These are phyloP conservation scores for Enhydra lutris DNA, from an alignment of 2,113 vertebrate genomes.

Conservation along the genomic window DNA sequence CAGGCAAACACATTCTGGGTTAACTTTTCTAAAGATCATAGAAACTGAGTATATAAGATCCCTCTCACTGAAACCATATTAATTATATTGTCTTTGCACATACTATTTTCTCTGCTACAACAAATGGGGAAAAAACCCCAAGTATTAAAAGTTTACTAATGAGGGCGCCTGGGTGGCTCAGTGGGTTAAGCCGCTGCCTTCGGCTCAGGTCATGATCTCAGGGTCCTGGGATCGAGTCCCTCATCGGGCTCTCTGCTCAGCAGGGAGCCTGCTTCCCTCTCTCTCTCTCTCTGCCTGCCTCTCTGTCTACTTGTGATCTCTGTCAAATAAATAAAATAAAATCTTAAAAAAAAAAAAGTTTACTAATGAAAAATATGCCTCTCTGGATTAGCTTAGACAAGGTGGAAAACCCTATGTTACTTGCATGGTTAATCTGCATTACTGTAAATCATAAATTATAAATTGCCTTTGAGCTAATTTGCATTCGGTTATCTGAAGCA, in stretches of 20 bases:
- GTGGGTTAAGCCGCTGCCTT: too few relatives aligned
- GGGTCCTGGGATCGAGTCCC: too few relatives aligned
- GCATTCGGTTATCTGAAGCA: neutral
- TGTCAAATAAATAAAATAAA: too few relatives aligned
- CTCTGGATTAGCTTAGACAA: neutral
- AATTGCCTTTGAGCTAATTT: neutral
- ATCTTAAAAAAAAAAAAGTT: too few relatives aligned
- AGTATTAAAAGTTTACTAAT: neutral
- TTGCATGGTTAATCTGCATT: neutral
- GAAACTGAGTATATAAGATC: neutral
- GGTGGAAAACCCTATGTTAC: neutral
- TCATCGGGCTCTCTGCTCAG: too few relatives aligned
- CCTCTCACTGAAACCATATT: neutral
- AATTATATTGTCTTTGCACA: neutral
- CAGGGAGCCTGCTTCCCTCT: too few relatives aligned
- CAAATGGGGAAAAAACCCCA: neutral
- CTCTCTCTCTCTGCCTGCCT: too few relatives aligned
- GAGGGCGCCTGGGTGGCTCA: too few relatives aligned
- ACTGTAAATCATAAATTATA: neutral
- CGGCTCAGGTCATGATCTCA: too few relatives aligned
- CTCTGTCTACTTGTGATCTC: too few relatives aligned
- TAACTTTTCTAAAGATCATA: conserved; percentile 20
- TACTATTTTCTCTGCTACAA: neutral
- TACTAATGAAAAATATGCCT: neutral
- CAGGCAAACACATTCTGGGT: neutral